Percentiles rank a stretch among this genome's conserved stretches.
Conservation (phyloP, 2,797 vertebrate genomes). For the Argya squamiceps region DNA sequence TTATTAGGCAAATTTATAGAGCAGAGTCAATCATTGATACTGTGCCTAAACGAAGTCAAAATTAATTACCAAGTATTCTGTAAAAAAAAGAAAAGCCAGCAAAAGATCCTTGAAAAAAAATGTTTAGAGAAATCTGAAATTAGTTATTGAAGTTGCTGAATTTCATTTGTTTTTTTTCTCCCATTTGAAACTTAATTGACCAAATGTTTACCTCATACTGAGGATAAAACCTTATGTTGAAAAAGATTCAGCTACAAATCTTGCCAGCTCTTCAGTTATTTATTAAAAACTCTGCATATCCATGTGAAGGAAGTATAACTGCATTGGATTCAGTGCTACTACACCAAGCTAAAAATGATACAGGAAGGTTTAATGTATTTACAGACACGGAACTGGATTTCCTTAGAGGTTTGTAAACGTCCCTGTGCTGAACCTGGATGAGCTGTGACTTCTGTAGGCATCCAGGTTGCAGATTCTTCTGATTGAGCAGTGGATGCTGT, state of each 20-base stretch:
- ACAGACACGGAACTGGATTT: not conserved
- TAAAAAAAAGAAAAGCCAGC: not conserved
- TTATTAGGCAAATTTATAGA: not conserved
- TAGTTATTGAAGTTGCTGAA: not conserved
- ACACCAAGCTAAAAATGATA: not conserved
- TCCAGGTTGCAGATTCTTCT: not conserved
- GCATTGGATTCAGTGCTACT: not conserved
- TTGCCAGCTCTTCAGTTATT: not conserved
- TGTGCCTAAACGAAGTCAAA: not conserved
- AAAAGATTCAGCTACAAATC: not conserved
- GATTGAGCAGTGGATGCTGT: not conserved
- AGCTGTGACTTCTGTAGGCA: not conserved
- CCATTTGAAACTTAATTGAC: not conserved
- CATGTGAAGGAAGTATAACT: not conserved
- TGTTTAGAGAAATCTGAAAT: not conserved
- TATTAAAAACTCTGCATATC: not conserved
- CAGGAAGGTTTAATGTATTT: not conserved
- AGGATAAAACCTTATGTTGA: not conserved
- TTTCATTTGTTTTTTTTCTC: not conserved
- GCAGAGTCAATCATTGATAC: not conserved
- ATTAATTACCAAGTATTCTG: not conserved
- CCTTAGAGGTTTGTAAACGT: not conserved
- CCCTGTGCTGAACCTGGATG: not conserved
- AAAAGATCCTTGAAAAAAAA: not conserved
- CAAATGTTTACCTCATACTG: not conserved